phyloP scores from a whole-genome alignment of 2,888 invertebrate species.

The Leucophora obtusa region DNA sequence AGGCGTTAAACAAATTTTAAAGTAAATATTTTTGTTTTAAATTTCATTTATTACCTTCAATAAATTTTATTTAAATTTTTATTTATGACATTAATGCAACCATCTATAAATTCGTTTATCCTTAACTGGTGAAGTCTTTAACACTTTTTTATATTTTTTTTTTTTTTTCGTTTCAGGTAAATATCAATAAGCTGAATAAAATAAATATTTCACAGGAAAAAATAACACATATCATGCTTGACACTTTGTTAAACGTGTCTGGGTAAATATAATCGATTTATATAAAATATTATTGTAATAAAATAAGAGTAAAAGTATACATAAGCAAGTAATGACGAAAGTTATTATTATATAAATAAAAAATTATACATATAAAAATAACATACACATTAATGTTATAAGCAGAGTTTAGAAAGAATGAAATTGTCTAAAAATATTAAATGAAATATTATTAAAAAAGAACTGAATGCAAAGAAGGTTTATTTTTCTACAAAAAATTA shows the following conservation, averaged over 20 bases:
- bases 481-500: too few species aligned
- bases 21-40: too few species aligned
- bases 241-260: constrained; percentile 1
- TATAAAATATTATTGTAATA: not conserved
- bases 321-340: constrained; percentile 13
- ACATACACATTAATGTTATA: not conserved
- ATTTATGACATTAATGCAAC: constrained; percentile 5
- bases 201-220: not conserved
- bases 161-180: constrained; percentile 71
- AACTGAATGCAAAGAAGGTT: too few species aligned
- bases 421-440: not conserved
- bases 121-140: not conserved
- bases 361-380: not conserved
- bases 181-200: constrained; percentile 50
- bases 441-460: too few species aligned
- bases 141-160: constrained; percentile 53
- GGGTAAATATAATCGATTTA: not conserved
- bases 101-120: not conserved
- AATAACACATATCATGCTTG: not conserved
- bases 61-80: constrained; percentile 27
- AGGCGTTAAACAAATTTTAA: too few species aligned
- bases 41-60: not conserved
- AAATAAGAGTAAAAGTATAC: not conserved
- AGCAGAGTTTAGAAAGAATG: not conserved
- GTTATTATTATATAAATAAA: not conserved